A percentile compares a stretch with the other conserved stretches of the same genome.
Evolutionary conservation across 2,113 vertebrate species (phyloP).

Genomic region (Neolamprologus cancellatus): DNA sequence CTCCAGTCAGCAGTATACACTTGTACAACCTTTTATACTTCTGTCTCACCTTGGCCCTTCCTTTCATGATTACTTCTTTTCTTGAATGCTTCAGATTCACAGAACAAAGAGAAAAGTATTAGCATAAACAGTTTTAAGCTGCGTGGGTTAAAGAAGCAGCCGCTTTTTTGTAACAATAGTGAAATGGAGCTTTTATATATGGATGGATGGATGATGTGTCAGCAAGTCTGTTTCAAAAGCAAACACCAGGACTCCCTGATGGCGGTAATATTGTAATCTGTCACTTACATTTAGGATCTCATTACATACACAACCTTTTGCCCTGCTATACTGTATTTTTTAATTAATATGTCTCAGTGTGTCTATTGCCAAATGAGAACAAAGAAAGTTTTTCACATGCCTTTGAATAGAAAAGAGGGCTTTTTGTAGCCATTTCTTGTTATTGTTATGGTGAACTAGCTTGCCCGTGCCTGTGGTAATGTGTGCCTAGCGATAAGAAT

Average conservation of each 20-base stretch:
- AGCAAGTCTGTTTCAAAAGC: neutral
- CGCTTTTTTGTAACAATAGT: neutral
- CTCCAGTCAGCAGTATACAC: neutral
- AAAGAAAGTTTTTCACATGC: conserved; percentile 1
- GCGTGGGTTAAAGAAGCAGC: neutral
- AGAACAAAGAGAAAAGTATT: neutral
- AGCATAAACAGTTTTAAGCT: neutral
- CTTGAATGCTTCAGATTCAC: neutral
- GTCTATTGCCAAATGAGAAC: neutral
- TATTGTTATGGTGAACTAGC: conserved; percentile 27
- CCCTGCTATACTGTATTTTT: neutral
- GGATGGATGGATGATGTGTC: neutral
- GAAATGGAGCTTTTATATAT: neutral
- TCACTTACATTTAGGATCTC: neutral
- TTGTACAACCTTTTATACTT: neutral
- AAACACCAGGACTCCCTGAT: neutral
- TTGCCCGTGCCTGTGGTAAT: conserved; percentile 3
- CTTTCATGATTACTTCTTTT: neutral
- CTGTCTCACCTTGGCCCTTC: neutral
- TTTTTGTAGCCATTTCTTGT: conserved; percentile 38
- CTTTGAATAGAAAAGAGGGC: neutral
- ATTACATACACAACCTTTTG: neutral
- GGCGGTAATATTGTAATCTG: neutral
- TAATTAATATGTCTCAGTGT: neutral
- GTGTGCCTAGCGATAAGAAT: conserved; percentile 10